A percentile compares a stretch with the other conserved stretches of the same genome.
These are phyloP conservation scores for Pristiophorus japonicus DNA, from an alignment of 2,113 vertebrate species.

Conservation along the genomic window DNA sequence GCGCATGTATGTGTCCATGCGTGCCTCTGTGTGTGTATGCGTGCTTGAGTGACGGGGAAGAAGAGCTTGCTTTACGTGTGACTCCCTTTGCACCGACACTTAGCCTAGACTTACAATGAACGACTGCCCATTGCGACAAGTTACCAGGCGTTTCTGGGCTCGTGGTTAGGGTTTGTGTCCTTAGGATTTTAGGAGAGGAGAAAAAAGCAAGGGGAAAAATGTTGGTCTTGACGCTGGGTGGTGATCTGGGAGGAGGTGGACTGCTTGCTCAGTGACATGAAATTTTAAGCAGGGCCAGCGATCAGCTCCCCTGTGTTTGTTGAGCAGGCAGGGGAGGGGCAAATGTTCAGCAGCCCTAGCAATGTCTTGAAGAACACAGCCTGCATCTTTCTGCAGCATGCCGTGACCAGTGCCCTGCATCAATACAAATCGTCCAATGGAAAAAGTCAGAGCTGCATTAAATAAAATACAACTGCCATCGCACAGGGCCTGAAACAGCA, in stretches of 20 bases:
- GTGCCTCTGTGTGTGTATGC: neutral
- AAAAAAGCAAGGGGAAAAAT: neutral
- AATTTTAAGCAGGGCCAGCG: neutral
- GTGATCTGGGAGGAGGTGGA: neutral
- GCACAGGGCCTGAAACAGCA: neutral
- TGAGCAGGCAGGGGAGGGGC: too few species aligned
- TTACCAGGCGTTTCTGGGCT: neutral
- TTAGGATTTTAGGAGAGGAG: too few species aligned
- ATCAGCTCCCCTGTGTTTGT: neutral
- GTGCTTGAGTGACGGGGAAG: neutral
- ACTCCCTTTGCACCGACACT: neutral
- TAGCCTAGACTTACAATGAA: neutral
- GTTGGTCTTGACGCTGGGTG: neutral
- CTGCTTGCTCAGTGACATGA: neutral
- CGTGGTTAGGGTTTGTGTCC: neutral
- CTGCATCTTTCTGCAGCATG: neutral
- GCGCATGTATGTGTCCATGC: neutral
- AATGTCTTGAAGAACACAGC: neutral
- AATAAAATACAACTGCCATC: neutral
- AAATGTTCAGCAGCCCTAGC: neutral
- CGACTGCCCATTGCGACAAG: neutral
- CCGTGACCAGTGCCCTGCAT: neutral
- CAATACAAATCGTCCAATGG: neutral
- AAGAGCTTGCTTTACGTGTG: neutral
- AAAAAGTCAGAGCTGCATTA: neutral